Evolutionary conservation across 2,113 vertebrate genomes (phyloP), one percentile per base, ranked within the genome.

Genomic region (Ochotona princeps): DNA sequence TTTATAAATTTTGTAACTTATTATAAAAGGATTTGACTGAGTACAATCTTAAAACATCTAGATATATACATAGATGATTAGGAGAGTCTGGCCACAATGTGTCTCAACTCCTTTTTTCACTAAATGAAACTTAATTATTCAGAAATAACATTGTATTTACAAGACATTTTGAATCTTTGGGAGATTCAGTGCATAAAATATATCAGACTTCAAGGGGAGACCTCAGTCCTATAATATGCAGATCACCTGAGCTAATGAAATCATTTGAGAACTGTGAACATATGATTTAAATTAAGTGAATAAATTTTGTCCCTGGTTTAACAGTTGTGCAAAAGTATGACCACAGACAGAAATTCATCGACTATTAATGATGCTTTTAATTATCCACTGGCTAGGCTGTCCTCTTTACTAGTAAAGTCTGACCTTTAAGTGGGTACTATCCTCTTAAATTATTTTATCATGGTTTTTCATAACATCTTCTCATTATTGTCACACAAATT

Each of bases 291-390:
- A 96, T 95, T 89, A 94, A 94, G 51, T 96, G 94, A 96, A 96
- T 82, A 49, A 92, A 93, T 92, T 86, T 88, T 94, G 80, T 80
- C 38, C 83, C 32, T 81, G 6, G 26, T 83, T 97, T 87, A 92
- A 32, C 65, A 74, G 57, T 96, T 30, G 49, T 94, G 74, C 28
- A 92, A 61, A 87, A 21, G n/a, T 96, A 80, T 3, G 87, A 67
- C 8, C 47, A 82, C n/a, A 91, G 38, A 57, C 82, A 92, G 78
- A 2, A 96, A 95, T 73, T 94, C 54, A 80, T 51, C 95, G 88
- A 96, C 78, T 96, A 95, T 91, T 97, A 97, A 97, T 95, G 51
- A 93, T 92, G 80, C 21, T 95, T 96, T 90, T 91, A 97, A 97
- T 95, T 96, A 97, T 88, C 80, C 79, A 87, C 72, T 84, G 70